Evolutionary conservation across 64 coral and sea anemone species (phyloP), one percentile per base, ranked within the genome.

Genomic region (Acropora tenuis): DNA sequence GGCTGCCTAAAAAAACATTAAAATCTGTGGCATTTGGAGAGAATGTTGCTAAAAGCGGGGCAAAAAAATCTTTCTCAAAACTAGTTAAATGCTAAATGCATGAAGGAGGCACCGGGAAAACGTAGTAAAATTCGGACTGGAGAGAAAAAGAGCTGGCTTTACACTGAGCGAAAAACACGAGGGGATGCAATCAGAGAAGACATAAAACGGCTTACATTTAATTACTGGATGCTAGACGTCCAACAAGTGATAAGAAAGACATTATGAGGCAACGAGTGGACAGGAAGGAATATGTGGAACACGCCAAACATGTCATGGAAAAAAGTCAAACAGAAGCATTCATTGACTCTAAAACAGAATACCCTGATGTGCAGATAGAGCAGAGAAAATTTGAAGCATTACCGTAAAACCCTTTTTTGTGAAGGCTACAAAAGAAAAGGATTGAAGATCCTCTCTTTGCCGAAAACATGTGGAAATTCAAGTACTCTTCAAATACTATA

Each of bases 21-120:
- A 89, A 89, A 67, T 79, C 75, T 15, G 50, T 79, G 10, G 74
- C 87, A 1, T 89, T 67, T 78, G 87, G 87, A 6, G 30, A 89
- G 44, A 79, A 78, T 13, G 17, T 89, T 18, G 44, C 78, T 19
- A 44, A 89, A n/a, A 40, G 6, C 5, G 45, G 75, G 50, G 16
- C 45, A 10, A 77, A 43, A 41, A 78, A 43, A 11, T 59, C 75
- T 17, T 11, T 89, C 20, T 60, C 53, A 67, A 89, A 79, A 53
- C 60, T 89, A 7, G 50, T 89, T 15, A 2, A 40, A 89, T 48
- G 0, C 52, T 55, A 7, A 55, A 55, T 10, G 52, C 52, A 55
- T 5, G 55, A 77, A 78, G 55, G 19, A 63, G 74, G 4, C 40
- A 78, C 19, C 47, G 57, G 8, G 18, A 42, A 66, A 73, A n/a